These are phyloP conservation scores for Orthosia cruda DNA, from an alignment of 2,888 invertebrate genomes.

Conservation along the genomic window DNA sequence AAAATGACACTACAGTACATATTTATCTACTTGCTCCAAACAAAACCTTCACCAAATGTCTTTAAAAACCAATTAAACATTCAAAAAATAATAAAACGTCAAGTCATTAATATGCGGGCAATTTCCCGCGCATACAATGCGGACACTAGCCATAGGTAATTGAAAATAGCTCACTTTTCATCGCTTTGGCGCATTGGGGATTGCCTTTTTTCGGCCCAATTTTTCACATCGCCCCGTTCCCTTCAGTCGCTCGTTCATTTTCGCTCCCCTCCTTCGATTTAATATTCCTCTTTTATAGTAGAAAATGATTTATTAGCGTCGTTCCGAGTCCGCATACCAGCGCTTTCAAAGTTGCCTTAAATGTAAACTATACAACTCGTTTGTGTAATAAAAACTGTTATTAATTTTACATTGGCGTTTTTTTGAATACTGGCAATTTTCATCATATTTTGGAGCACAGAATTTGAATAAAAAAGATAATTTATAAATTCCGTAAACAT, in stretches of 20 bases:
- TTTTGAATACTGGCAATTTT: slow-evolving; percentile 26
- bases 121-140: slow-evolving; percentile 51
- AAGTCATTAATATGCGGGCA: slow-evolving; percentile 41
- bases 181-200: slow-evolving; percentile 81
- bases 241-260: slow-evolving; percentile 82
- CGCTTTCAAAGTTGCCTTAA: slow-evolving; percentile 80
- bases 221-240: slow-evolving; percentile 79
- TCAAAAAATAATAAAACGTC: slow-evolving; percentile 27
- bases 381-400: too few relatives aligned
- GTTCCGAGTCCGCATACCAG: slow-evolving; percentile 72
- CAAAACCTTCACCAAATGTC: not conserved
- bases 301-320: slow-evolving; percentile 85
- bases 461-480: not conserved
- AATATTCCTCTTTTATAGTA: slow-evolving; percentile 87
- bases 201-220: slow-evolving; percentile 87
- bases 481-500: not conserved
- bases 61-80: slow-evolving; percentile 18
- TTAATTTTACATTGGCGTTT: slow-evolving; percentile 20
- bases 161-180: slow-evolving; percentile 84
- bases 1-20: too few relatives aligned
- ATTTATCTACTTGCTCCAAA: not conserved
- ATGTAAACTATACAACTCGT: too few relatives aligned
- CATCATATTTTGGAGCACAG: slow-evolving; percentile 11
- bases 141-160: slow-evolving; percentile 72
- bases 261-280: slow-evolving; percentile 83